Conservation (phyloP, 2,797 vertebrate genomes). For the Peromyscus attwateri region DNA sequence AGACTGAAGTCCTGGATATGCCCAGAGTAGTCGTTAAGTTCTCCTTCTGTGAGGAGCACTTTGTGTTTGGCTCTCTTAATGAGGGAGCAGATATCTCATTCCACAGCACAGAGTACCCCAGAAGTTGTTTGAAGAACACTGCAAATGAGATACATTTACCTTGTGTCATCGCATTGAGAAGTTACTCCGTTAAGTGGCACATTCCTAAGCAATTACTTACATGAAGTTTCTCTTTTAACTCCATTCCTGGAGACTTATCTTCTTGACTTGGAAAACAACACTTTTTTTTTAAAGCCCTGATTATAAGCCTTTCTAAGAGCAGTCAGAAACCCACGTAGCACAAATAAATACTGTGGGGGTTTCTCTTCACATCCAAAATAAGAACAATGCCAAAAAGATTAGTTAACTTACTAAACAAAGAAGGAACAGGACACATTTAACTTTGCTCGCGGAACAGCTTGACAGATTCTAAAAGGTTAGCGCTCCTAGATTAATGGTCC, state of each 20-base stretch:
- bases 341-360: neutral
- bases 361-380: slow-evolving; percentile 17
- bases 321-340: neutral
- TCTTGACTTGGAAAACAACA: slow-evolving; percentile 53
- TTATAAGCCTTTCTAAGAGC: slow-evolving; percentile 43
- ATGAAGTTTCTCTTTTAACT: slow-evolving; percentile 51
- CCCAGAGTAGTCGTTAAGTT: neutral
- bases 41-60: slow-evolving; percentile 8
- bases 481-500: slow-evolving; percentile 3
- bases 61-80: neutral
- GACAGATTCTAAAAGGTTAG: slow-evolving; percentile 52
- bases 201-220: slow-evolving; percentile 64
- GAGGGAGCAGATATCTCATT: slow-evolving; percentile 59
- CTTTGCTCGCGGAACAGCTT: slow-evolving; percentile 7
- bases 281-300: neutral
- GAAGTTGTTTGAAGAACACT: slow-evolving; percentile 62
- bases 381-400: neutral
- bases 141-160: slow-evolving; percentile 47
- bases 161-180: slow-evolving; percentile 5
- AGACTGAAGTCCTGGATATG: neutral
- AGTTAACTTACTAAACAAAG: slow-evolving; percentile 16
- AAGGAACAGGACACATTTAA: slow-evolving; percentile 46
- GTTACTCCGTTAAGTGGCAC: slow-evolving; percentile 27
- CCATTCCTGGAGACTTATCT: slow-evolving; percentile 19
- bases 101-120: neutral